Conservation (phyloP, 2,888 invertebrate species). For the Oeneis ivallda region DNA sequence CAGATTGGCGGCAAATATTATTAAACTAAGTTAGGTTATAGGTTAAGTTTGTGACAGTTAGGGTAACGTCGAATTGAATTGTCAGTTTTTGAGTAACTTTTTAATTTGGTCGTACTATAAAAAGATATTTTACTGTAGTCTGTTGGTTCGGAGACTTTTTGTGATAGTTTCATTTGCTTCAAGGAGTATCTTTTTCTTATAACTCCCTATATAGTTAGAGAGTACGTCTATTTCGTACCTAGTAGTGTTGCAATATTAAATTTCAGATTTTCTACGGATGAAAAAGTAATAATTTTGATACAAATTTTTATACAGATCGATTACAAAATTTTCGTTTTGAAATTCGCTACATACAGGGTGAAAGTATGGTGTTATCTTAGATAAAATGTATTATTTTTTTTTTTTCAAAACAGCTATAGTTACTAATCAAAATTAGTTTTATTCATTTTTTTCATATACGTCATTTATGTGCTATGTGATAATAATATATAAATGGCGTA, state of each 20-base stretch:
- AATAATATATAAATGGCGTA: no score
- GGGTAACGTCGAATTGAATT: constrained; percentile 27
- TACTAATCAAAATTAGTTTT: no score
- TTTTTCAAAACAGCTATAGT: not conserved
- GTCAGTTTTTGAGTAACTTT: constrained; percentile 20
- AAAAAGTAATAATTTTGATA: constrained; percentile 15
- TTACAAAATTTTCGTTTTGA: not conserved
- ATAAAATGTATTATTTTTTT: not conserved
- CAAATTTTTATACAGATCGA: constrained; percentile 7
- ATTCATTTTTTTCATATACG: no score
- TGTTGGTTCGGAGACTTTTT: constrained; percentile 23
- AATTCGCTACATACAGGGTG: not conserved
- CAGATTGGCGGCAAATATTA: constrained; percentile 60
- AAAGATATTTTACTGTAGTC: constrained; percentile 26
- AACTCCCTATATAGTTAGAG: no score
- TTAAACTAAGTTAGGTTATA: constrained; percentile 49
- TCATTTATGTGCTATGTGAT: not conserved
- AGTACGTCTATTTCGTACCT: no score
- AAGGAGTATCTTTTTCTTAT: constrained; percentile 66
- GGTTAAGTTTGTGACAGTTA: constrained; percentile 29
- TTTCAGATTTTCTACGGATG: not conserved
- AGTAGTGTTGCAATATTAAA: constrained; percentile 32
- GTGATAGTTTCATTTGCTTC: constrained; percentile 48
- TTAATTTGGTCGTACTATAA: constrained; percentile 22
- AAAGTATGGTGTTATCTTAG: not conserved